Conservation (phyloP, 2,888 invertebrate genomes). For the Stenichneumon culpator region DNA sequence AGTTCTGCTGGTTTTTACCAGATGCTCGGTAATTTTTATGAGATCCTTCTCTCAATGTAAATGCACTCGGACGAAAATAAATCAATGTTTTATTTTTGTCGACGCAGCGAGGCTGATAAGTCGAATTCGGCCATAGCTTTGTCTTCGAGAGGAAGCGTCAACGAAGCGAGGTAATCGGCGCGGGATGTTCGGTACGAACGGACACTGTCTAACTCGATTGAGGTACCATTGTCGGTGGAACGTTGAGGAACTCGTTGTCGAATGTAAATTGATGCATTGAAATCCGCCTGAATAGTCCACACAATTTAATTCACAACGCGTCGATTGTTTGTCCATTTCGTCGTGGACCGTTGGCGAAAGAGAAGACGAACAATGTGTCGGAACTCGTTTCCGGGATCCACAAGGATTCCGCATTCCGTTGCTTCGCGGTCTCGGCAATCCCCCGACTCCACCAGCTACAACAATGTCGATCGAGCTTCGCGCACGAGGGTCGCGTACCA, state of each 20-base stretch:
- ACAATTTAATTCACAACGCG: not conserved
- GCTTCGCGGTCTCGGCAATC: not conserved
- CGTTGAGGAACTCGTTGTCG: not conserved
- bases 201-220: not conserved
- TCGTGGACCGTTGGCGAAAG: not conserved
- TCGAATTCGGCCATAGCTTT: too few relatives aligned
- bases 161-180: not conserved
- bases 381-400: not conserved
- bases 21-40: too few relatives aligned
- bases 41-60: too few relatives aligned
- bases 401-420: not conserved
- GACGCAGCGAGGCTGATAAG: too few relatives aligned
- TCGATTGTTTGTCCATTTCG: not conserved
- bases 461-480: slow-evolving; percentile 5
- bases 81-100: not conserved
- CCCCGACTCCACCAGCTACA: not conserved
- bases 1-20: too few relatives aligned
- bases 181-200: not conserved
- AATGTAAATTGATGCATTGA: not conserved
- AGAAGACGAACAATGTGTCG: not conserved
- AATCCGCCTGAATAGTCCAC: not conserved
- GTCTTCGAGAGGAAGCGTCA: too few relatives aligned
- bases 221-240: not conserved
- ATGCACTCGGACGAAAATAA: too few relatives aligned
- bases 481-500: not conserved